Conservation (phyloP, 2,888 invertebrate species). For the Patella ulyssiponensis region DNA sequence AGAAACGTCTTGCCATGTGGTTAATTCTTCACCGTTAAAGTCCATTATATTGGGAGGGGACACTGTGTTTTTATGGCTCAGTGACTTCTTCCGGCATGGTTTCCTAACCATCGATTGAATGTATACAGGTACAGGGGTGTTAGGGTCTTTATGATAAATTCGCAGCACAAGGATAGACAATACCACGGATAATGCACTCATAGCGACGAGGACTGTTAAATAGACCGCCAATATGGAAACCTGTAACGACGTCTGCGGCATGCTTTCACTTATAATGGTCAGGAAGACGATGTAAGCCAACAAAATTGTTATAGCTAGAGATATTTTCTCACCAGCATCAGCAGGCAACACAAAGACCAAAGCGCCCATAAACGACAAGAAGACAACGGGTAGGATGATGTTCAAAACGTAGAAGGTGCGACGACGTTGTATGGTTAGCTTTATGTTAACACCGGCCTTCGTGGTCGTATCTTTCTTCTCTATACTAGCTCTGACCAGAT, state of each 20-base stretch:
- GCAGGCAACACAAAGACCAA: constrained; percentile 34
- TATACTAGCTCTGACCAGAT: constrained; percentile 18
- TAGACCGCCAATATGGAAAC: constrained; percentile 29
- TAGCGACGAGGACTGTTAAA: constrained; percentile 22
- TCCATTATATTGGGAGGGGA: no score
- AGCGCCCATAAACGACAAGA: constrained; percentile 31
- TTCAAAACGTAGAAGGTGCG: constrained; percentile 34
- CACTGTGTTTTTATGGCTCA: no score
- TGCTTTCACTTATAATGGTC: constrained; percentile 32
- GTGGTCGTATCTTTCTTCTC: neutral
- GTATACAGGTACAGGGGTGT: constrained; percentile 12
- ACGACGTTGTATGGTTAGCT: constrained; percentile 29
- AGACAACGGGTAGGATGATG: constrained; percentile 30
- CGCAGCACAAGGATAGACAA: constrained; percentile 29
- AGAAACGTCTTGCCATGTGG: no score
- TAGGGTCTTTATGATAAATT: constrained; percentile 22
- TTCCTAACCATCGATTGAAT: no score
- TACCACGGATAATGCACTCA: constrained; percentile 28
- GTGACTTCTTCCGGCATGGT: no score
- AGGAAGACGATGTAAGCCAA: constrained; percentile 36
- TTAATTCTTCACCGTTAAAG: no score
- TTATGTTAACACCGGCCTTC: constrained; percentile 6
- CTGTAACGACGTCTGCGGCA: constrained; percentile 34
- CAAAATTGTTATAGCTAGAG: constrained; percentile 33
- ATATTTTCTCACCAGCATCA: constrained; percentile 35